Conservation (phyloP, 2,797 vertebrate genomes). For the Diplodus puntazzo region DNA sequence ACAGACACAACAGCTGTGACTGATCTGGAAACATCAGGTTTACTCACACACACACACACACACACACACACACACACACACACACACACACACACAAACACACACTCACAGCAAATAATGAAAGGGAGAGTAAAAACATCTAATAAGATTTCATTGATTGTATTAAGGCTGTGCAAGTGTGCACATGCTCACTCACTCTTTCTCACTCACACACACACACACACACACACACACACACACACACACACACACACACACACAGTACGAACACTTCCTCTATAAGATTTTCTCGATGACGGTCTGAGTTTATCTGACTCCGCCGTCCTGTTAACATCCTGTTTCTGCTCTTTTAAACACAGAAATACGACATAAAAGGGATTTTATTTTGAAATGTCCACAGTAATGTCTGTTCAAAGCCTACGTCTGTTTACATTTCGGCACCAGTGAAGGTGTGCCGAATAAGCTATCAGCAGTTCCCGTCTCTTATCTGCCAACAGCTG, state of each 20-base stretch:
- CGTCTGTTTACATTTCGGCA: no score
- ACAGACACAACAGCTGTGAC: conserved; percentile 65
- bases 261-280: not conserved
- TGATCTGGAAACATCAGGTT: conserved; percentile 45
- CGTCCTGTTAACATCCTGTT: not conserved
- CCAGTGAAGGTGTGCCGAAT: no score
- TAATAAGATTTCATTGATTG: conserved; percentile 67
- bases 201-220: not conserved
- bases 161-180: conserved; percentile 35
- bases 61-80: conserved; percentile 34
- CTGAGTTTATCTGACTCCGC: conserved; percentile 10
- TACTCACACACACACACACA: conserved; percentile 18
- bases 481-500: no score
- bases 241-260: not conserved
- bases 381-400: no score
- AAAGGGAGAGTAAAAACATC: conserved; percentile 47
- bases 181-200: not conserved
- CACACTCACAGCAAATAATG: conserved; percentile 13
- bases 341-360: not conserved
- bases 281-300: not conserved
- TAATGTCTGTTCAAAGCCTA: no score
- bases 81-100: conserved; percentile 19
- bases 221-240: not conserved
- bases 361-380: no score
- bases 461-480: no score